Evolutionary conservation across 1,140 invertebrate genomes (phyloP).

Genomic region (Anagrus nilaparvatae): DNA sequence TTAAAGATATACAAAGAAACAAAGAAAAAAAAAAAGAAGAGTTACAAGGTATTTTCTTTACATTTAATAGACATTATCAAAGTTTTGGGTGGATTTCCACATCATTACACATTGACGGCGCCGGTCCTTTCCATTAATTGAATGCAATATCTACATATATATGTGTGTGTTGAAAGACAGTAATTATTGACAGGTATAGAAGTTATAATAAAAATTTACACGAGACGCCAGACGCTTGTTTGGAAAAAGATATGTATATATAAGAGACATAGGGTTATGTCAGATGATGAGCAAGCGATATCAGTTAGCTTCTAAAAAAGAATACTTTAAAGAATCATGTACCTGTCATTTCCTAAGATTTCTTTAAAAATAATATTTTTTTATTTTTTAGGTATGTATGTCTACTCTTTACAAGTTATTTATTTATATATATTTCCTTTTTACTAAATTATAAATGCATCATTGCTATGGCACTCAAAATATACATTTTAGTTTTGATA

Average conservation of each 20-base stretch:
- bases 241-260: constrained; percentile 11
- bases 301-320: constrained; percentile 23
- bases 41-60: too few relatives aligned
- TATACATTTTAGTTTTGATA: background rate
- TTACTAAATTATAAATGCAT: background rate
- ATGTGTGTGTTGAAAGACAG: constrained; percentile 42
- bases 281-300: constrained; percentile 40
- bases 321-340: too few relatives aligned
- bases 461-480: background rate
- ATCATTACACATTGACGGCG: constrained; percentile 36
- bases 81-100: constrained; percentile 40
- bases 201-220: constrained; percentile 20
- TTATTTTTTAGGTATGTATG: too few relatives aligned
- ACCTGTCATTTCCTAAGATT: constrained; percentile 41
- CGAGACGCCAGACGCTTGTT: constrained; percentile 26
- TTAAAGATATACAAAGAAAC: too few relatives aligned
- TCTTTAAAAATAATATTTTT: too few relatives aligned
- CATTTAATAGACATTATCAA: too few relatives aligned
- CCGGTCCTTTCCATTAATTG: constrained; percentile 34
- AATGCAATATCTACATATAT: too few relatives aligned
- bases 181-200: constrained; percentile 39
- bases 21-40: too few relatives aligned
- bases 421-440: background rate
- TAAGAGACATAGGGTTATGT: constrained; percentile 28
- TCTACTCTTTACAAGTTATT: too few relatives aligned